Evolutionary conservation across 2,888 invertebrate genomes (phyloP), one percentile per base, ranked within the genome.

Genomic region (Oscheius sp.): DNA sequence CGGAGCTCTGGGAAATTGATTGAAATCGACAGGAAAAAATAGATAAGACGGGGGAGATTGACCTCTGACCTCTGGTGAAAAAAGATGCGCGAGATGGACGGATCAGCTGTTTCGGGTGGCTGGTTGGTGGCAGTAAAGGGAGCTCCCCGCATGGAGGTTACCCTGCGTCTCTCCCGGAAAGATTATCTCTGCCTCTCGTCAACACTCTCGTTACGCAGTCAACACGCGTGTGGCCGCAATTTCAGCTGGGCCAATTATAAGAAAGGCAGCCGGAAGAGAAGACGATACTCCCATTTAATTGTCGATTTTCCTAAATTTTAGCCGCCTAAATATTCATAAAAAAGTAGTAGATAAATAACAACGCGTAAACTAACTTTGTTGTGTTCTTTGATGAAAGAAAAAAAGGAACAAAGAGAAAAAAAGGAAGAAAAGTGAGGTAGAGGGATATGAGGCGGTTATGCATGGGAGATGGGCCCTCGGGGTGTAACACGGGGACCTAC

Each of bases 111-210:
- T 58, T 7, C 29, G 6, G 21, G 58, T 45, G 43, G 63, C 63
- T 63, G 63, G 63, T 63, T 45, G 63, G 58, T 25, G 63, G 45
- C 43, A 63, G 63, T 63, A 58, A 27, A 58, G 29, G 29, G 27
- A 23, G 6, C 18, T 25, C 25, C 21, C 55, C 23, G 55, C 55
- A 29, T 13, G 5, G 29, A 58, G 16, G n/a, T 49, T 18, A 5
- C 58, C 27, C 58, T 58, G 58, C 58, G 58, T 58, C 35, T 35
- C 35, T 35, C 58, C 29, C 58, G 27, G 58, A 18, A 13, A 49
- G 49, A 49, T 29, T 35, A 35, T 35, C 35, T 35, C 58, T 29
- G 58, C n/a, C 58, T 58, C 58, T 58, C 27, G 25, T 21, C n/a
- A 23, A 25, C 29, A 58, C 29, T 25, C 58, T 58, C 58, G 58